Percentiles rank a stretch among this genome's conserved stretches.
phyloP scores from a whole-genome alignment of 2,888 invertebrate genomes.

The Balanococcus diminutus region DNA sequence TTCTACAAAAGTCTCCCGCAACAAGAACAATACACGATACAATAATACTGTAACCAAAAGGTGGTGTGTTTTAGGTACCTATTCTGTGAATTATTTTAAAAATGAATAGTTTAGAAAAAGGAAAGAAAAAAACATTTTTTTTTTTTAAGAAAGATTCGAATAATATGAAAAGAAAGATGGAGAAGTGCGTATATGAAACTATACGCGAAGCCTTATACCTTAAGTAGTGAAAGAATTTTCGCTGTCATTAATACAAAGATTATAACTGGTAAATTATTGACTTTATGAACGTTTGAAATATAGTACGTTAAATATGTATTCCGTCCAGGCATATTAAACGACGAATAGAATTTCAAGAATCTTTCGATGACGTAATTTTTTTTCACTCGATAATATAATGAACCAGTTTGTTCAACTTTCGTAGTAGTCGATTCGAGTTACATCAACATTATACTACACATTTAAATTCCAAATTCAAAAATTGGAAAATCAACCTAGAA shows the following conservation, averaged over 20 bases:
- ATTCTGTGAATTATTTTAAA: neutral
- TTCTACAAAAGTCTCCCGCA: neutral
- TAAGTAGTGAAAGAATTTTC: slow-evolving; percentile 43
- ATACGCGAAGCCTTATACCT: neutral
- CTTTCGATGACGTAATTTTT: slow-evolving; percentile 53
- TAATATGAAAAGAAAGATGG: neutral
- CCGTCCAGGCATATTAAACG: slow-evolving; percentile 38
- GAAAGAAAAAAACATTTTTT: too few relatives aligned
- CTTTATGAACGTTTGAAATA: slow-evolving; percentile 46
- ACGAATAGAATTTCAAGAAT: slow-evolving; percentile 55
- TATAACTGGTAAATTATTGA: slow-evolving; percentile 49
- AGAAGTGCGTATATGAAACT: neutral
- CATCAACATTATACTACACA: slow-evolving; percentile 34
- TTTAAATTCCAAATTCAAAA: slow-evolving; percentile 40
- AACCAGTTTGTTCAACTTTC: slow-evolving; percentile 55
- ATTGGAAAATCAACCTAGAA: slow-evolving; percentile 28
- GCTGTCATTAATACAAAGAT: slow-evolving; percentile 42
- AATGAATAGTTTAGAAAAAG: neutral
- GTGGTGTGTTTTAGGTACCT: neutral
- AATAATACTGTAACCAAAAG: neutral
- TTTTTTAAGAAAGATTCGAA: too few relatives aligned
- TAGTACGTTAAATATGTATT: slow-evolving; percentile 30
- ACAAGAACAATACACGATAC: neutral
- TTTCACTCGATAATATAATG: slow-evolving; percentile 37
- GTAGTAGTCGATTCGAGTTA: slow-evolving; percentile 36